Evolutionary conservation across 1,140 invertebrate species (phyloP).

Genomic region (Drosophila novamexicana): DNA sequence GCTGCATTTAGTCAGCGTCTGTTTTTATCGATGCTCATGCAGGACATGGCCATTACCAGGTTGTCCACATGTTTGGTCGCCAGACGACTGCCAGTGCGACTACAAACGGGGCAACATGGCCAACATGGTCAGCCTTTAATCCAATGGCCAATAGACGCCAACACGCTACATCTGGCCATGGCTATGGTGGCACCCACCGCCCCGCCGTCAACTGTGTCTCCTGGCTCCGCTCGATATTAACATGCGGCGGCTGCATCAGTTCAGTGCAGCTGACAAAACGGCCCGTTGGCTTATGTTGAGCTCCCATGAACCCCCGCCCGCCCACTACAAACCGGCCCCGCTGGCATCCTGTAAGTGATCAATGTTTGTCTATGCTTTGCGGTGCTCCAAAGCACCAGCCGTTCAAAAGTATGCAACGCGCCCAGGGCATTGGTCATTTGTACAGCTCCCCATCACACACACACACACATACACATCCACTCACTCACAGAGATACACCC

Average conservation of each 20-base stretch:
- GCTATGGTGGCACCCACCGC: neutral
- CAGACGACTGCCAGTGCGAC: neutral
- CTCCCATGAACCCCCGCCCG: neutral
- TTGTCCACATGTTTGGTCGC: constrained; percentile 32
- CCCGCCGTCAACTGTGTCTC: neutral
- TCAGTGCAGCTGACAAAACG: constrained; percentile 70
- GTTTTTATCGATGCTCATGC: constrained; percentile 62
- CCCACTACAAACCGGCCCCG: neutral
- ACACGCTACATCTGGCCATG: constrained; percentile 21
- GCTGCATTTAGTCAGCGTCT: constrained; percentile 5
- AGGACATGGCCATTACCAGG: constrained; percentile 49
- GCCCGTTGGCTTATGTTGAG: constrained; percentile 65
- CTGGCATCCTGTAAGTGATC: constrained; percentile 75
- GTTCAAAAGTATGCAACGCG: constrained; percentile 46
- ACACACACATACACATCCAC: no score
- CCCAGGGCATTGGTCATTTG: constrained; percentile 51
- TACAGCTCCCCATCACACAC: neutral
- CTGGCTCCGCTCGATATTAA: constrained; percentile 57
- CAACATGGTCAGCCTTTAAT: constrained; percentile 56
- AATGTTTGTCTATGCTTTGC: constrained; percentile 78
- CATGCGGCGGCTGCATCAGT: constrained; percentile 60
- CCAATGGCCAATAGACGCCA: constrained; percentile 67
- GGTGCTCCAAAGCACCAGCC: constrained; percentile 40
- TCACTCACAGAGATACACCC: no score
- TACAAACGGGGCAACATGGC: constrained; percentile 1